Base-by-base conservation (phyloP, 1,140 invertebrate genomes). In the Tetraneura akinire region DNA sequence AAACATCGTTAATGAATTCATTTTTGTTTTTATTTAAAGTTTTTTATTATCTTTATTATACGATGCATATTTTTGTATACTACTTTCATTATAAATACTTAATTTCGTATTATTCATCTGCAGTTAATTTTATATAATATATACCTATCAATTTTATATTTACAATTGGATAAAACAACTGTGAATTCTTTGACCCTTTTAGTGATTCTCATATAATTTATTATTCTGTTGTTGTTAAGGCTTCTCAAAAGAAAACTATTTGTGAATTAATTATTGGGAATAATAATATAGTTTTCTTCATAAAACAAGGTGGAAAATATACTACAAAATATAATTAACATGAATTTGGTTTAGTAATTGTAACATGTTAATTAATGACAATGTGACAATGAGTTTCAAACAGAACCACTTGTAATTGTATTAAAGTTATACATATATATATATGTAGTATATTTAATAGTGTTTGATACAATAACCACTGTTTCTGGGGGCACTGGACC, bases 401-500 rank as follows among this genome's bases (percentile, higher is more conserved):
- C n/a, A 23, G 42, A 76, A 37, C 49, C 49, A 55, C 29, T 55
- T n/a, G 71, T 57, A 42, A 42, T n/a, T n/a, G n/a, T n/a, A n/a
- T n/a, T n/a, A n/a, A n/a, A n/a, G 53, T 29, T 21, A 32, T 45
- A 18, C 13, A n/a, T n/a, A n/a, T n/a, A n/a, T 23, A 16, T 23
- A 47, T n/a, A 70, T 23, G 14, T 42, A 18, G n/a, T 16, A 11
- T 32, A n/a, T 51, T 76, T 60, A 76, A 76, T 29, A n/a, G 42
- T 45, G n/a, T 42, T 32, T 13, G 73, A 76, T 55, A 16, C 10
- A 21, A 42, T 55, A 76, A 76, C 57, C 51, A 76, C 51, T 45
- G 49, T 55, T n/a, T 57, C 49, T 57, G 29, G 42, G 71, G 73
- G 57, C 73, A 51, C 70, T 57, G 71, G 73, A 76, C 73, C 73